Base-by-base conservation (phyloP, 2,888 invertebrate species). In the Phengaris arion region DNA sequence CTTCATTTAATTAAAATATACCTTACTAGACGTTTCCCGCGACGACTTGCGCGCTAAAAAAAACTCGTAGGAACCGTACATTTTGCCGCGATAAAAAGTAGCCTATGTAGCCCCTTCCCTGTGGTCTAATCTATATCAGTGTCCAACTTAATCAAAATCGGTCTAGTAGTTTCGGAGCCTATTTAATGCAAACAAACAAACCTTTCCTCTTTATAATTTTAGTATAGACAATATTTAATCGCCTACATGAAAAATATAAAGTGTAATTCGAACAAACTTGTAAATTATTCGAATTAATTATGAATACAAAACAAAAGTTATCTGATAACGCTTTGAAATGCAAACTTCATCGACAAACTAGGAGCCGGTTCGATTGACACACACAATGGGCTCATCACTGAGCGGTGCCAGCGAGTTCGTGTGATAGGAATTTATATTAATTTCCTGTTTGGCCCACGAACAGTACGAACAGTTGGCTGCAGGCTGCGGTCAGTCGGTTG, bases 361-460 rank as follows among this genome's bases (percentile, higher is more conserved):
- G 81, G 84, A 85, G 83, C 85, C 81, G 81, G 84, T 86, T 86
- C 86, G 86, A 91, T 90, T 87, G 87, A 87, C 87, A 87, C 83
- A 82, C 85, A 89, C 89, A 91, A 90, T 90, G 86, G 88, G 87
- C 86, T 90, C 89, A 90, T 91, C 90, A 90, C 86, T 83, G 87
- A 81, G 83, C 81, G 84, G 84, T 86, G 87, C 85, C 84, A 83
- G 84, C 83, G 83, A 89, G 89, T 89, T 87, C 87, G 87, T 89
- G 90, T 88, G 86, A 90, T 89, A 86, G 87, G 89, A 91, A 91
- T 92, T 92, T 90, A 90, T 92, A 92, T 92, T 92, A 91, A 92
- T 92, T 92, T 92, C 91, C 92, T 90, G 89, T 89, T 87, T 86
- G 85, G 86, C 85, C 84, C 84, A 79, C 84, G 85, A 83, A 83